Evolutionary conservation across 2,113 vertebrate species (phyloP).

Genomic region (Eidolon helvum): DNA sequence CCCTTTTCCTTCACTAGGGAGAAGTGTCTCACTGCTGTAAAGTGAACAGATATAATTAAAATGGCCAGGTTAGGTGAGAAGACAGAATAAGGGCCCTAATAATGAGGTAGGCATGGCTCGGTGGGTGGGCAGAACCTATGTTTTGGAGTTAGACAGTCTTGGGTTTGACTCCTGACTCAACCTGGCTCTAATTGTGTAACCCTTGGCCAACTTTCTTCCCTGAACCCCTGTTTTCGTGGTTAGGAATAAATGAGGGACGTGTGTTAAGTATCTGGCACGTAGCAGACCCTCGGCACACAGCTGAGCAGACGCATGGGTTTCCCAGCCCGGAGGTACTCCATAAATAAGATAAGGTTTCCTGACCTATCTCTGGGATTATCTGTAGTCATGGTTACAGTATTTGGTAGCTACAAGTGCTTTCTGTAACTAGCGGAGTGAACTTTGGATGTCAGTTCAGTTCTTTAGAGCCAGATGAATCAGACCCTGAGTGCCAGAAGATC

Average conservation of each 20-base stretch:
- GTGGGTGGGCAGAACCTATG: too few relatives aligned
- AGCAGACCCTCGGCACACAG: not conserved
- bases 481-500: not conserved
- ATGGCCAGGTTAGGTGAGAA: not conserved
- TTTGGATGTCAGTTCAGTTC: not conserved
- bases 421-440: not conserved
- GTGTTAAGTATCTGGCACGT: not conserved
- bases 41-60: not conserved
- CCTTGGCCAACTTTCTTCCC: not conserved
- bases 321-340: not conserved
- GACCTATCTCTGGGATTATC: not conserved
- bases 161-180: not conserved
- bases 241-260: not conserved
- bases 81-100: not conserved
- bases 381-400: slow-evolving; percentile 25
- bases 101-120: not conserved
- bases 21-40: not conserved
- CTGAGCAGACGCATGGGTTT: not conserved
- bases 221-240: not conserved
- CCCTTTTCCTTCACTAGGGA: not conserved
- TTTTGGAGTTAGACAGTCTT: not conserved
- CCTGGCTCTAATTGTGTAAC: not conserved
- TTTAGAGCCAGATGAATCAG: not conserved
- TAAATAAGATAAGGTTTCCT: slow-evolving; percentile 44
- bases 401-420: not conserved